Conservation (phyloP, 2,113 vertebrate genomes). For the Epinephelus lanceolatus region DNA sequence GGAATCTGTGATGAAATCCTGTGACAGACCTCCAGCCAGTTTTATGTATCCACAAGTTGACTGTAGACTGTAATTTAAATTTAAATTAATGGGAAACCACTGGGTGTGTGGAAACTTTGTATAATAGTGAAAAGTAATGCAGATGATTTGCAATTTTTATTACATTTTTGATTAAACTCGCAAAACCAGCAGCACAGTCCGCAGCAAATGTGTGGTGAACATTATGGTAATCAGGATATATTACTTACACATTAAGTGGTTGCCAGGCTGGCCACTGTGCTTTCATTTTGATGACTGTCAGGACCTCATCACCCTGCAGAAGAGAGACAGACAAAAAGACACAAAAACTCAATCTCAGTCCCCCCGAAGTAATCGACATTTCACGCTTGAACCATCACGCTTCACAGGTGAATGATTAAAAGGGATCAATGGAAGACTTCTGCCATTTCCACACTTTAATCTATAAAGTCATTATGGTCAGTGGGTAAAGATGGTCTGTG, state of each 20-base stretch:
- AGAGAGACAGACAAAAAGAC: constrained; percentile 40
- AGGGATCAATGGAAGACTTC: constrained; percentile 7
- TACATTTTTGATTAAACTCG: not conserved
- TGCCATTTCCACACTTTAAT: constrained; percentile 3
- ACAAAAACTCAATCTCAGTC: constrained; percentile 14
- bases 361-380: not conserved
- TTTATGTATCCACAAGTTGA: not conserved
- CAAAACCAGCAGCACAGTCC: constrained; percentile 1
- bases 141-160: constrained; percentile 1
- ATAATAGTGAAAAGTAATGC: not conserved
- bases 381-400: not conserved
- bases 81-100: not conserved
- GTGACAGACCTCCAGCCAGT: not conserved
- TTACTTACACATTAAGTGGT: constrained; percentile 96
- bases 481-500: not conserved
- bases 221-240: constrained; percentile 6
- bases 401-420: constrained; percentile 23
- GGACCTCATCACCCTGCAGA: constrained; percentile 94
- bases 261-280: constrained; percentile 99
- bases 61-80: not conserved
- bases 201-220: not conserved
- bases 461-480: constrained; percentile 4
- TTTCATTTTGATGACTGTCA: constrained; percentile 99
- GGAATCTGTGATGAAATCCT: not conserved
- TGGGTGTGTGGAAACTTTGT: not conserved